Conservation (phyloP, 2,113 vertebrate species). For the Gymnorhina tibicen region DNA sequence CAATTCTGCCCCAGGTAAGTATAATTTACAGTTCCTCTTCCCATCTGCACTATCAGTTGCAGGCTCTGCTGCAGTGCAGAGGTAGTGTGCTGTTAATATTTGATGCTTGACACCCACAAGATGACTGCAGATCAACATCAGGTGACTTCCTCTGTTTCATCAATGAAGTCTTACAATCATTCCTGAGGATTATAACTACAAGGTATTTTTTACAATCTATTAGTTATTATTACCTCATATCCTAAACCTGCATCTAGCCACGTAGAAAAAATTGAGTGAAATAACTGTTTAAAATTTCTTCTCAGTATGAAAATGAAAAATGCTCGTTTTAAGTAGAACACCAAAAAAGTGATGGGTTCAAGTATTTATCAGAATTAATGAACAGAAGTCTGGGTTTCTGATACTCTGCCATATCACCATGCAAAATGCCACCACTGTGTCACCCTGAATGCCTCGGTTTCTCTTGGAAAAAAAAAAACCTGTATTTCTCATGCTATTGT, state of each 20-base stretch:
- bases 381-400: neutral
- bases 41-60: neutral
- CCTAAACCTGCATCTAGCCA: neutral
- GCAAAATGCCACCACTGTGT: neutral
- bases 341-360: neutral
- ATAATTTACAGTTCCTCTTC: neutral
- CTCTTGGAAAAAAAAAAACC: neutral
- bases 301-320: neutral
- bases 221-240: neutral
- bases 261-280: neutral
- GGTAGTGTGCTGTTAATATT: neutral
- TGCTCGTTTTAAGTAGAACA: neutral
- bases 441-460: neutral
- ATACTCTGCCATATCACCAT: neutral
- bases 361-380: neutral
- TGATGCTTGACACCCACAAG: rapidly evolving
- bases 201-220: neutral
- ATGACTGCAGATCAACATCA: neutral
- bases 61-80: neutral
- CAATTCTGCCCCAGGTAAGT: neutral
- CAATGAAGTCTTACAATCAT: neutral
- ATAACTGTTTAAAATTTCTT: neutral
- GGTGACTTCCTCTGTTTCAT: neutral
- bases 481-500: neutral
- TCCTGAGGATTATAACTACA: neutral